Evolutionary conservation across 2,888 invertebrate species (phyloP), one percentile per base, ranked within the genome.

Genomic region (Thera britannica): DNA sequence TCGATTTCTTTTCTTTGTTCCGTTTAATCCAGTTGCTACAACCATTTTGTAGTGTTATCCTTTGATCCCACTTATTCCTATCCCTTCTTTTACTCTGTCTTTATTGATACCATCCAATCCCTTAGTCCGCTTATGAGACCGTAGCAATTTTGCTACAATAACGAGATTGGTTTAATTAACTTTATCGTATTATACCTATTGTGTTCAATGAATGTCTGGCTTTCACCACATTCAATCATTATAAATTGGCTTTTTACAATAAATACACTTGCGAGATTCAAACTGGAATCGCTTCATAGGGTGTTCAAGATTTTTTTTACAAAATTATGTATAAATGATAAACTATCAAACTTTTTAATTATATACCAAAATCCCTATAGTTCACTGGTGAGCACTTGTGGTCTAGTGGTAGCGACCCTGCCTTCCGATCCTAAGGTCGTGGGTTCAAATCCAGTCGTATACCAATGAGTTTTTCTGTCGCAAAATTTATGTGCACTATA

Each of bases 101-200:
- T 56, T 62, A 67, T 63, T n/a, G 66, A 70, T 62, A 55, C 35
- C 35, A 61, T 54, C 52, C 34, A 35, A 62, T 62, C 46, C 67
- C 56, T 12, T 71, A 63, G 71, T 74, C 65, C 70, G 56, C 62
- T 67, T 69, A 66, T 49, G 51, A 59, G 62, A 49, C 62, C 65
- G 36, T 48, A 49, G 58, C 41, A 66, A 57, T 65, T 41, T 63
- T 64, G 6, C 7, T 58, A 12, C 56, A 9, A 57, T 65, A 46
- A 55, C 58, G 34, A 35, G 49, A 67, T 69, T 61, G 46, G 57
- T 70, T 70, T 58, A 38, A 58, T 58, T 35, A 38, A n/a, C 44
- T 51, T 62, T 46, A 46, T 44, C 38, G 49, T 68, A 56, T 52
- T 9, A 34, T 34, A 52, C 52, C 9, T 51, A 52, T 34, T 52